These are phyloP conservation scores for Leptodactylus fuscus DNA, from an alignment of 2,113 vertebrate species.

Conservation along the genomic window DNA sequence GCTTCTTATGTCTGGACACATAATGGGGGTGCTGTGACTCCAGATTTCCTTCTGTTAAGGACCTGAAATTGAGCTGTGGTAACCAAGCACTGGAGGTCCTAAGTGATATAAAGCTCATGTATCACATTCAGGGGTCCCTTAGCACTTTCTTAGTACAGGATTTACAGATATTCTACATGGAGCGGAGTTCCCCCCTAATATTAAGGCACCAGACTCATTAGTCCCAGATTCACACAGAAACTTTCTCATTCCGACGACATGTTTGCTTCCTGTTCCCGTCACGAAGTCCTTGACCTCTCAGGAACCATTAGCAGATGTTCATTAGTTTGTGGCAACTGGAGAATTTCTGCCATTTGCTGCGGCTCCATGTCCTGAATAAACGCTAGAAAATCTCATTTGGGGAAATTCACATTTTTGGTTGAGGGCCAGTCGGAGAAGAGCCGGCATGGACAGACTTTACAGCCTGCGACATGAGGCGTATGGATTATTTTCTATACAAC, in stretches of 20 bases:
- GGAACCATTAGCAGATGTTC: constrained; percentile 36
- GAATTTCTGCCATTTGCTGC: constrained; percentile 32
- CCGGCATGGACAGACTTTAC: background rate
- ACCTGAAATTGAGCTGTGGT: no score
- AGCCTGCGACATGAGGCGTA: background rate
- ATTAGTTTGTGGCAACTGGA: constrained; percentile 32
- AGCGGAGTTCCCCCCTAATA: background rate
- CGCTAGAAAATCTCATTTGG: constrained; percentile 35
- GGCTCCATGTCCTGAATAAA: constrained; percentile 28
- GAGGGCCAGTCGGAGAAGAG: background rate
- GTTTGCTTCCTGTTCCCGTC: background rate
- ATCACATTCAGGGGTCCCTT: no score
- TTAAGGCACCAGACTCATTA: background rate
- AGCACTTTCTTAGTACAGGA: no score
- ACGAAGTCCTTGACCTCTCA: constrained; percentile 42
- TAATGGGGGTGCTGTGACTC: no score
- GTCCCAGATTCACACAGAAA: background rate
- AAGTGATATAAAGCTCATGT: no score
- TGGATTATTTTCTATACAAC: constrained; percentile 20
- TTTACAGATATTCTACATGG: no score
- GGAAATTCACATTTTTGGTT: constrained; percentile 15
- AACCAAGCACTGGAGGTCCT: no score
- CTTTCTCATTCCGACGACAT: constrained; percentile 18
- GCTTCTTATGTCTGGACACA: no score
- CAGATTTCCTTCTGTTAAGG: no score